A percentile compares a stretch with the other conserved stretches of the same genome.
Conservation (phyloP, 2,113 vertebrate species). For the Pristiophorus japonicus region DNA sequence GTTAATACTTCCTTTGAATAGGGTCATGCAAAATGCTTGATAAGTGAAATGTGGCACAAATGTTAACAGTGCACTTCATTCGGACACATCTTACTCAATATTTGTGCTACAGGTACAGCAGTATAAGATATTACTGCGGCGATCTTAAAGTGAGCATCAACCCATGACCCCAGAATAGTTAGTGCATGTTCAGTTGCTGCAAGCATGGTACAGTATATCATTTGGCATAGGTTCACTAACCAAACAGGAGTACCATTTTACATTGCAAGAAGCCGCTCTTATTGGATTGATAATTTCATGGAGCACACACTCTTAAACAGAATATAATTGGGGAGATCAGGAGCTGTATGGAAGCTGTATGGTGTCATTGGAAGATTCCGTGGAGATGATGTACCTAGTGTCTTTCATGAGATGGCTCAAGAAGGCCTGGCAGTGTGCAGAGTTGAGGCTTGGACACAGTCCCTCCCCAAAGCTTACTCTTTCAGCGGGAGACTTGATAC, state of each 20-base stretch:
- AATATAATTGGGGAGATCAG: background rate
- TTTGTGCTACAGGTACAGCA: too few relatives aligned
- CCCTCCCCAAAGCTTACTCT: too few relatives aligned
- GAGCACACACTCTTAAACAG: background rate
- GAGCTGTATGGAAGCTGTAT: background rate
- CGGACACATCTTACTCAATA: background rate
- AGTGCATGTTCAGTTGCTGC: background rate
- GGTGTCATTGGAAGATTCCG: background rate
- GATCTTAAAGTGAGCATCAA: background rate
- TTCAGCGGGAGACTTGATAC: too few relatives aligned
- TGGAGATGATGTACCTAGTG: too few relatives aligned
- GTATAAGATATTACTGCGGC: background rate
- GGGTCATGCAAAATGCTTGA: background rate
- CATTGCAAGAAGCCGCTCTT: background rate
- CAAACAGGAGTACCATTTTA: background rate
- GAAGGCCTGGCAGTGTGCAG: too few relatives aligned
- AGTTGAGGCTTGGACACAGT: too few relatives aligned
- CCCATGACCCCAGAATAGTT: background rate
- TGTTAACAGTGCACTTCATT: background rate
- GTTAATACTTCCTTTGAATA: slow-evolving; percentile 9
- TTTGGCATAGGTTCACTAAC: background rate
- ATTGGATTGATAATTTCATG: background rate
- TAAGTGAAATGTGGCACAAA: background rate
- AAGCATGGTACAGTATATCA: background rate
- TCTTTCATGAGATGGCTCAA: too few relatives aligned